These are phyloP conservation scores for Cryptomyrus ogoouensis DNA, from an alignment of 2,113 vertebrate genomes.

Conservation along the genomic window DNA sequence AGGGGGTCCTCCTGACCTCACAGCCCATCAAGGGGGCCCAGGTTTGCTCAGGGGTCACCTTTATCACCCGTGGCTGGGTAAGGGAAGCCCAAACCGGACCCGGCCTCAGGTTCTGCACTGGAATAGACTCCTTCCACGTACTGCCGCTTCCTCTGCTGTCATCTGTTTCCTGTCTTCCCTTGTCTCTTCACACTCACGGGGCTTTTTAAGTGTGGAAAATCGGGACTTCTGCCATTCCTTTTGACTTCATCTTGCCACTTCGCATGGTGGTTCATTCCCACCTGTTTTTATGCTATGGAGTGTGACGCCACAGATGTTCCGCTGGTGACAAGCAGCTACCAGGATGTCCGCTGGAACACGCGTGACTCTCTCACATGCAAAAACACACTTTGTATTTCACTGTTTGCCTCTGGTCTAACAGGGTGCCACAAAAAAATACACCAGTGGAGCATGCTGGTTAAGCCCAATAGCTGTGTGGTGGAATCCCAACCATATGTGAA, in stretches of 20 bases:
- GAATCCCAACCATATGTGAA: not conserved
- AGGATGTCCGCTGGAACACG: not conserved
- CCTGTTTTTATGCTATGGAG: not conserved
- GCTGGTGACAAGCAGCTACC: not conserved
- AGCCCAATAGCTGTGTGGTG: not conserved
- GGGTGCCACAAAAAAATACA: not conserved
- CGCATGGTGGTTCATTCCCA: not conserved
- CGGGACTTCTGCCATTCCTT: not conserved
- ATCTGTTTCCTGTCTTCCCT: not conserved
- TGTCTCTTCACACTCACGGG: not conserved
- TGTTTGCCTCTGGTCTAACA: not conserved
- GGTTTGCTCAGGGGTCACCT: not conserved
- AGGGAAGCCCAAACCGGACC: not conserved
- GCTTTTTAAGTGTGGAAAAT: not conserved
- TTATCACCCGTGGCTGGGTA: not conserved
- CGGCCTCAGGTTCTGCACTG: too few relatives aligned
- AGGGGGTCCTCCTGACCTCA: not conserved
- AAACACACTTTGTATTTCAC: not conserved
- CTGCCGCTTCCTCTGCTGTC: not conserved
- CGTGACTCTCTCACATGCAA: not conserved
- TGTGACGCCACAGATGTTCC: not conserved
- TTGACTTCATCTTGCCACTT: not conserved
- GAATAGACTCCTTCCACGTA: not conserved
- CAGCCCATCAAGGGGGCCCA: not conserved
- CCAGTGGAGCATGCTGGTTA: not conserved